These are phyloP conservation scores for Leptoclinus maculatus DNA, from an alignment of 2,797 vertebrate species.

Conservation along the genomic window DNA sequence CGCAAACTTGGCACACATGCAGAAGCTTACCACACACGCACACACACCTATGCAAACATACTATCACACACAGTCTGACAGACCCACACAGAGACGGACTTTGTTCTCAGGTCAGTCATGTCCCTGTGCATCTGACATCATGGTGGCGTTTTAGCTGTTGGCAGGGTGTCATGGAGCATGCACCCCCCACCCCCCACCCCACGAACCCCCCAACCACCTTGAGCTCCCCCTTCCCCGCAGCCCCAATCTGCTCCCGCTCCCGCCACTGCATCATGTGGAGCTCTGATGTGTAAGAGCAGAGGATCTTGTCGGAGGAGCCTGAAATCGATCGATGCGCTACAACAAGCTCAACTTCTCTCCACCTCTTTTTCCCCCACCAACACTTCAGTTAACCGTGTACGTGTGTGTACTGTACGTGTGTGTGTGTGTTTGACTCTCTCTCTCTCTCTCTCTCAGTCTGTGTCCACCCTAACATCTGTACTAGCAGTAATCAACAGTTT, in stretches of 20 bases:
- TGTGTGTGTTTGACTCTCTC: conserved; percentile 42
- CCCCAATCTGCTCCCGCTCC: conserved; percentile 23
- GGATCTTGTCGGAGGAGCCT: conserved; percentile 76
- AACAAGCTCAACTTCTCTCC: conserved; percentile 40
- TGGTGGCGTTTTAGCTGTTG: conserved; percentile 80
- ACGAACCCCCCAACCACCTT: conserved; percentile 22
- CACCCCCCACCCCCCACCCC: neutral
- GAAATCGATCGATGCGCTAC: conserved; percentile 76
- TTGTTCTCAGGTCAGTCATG: conserved; percentile 62
- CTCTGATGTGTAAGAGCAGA: conserved; percentile 63
- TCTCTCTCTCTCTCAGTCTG: conserved; percentile 42
- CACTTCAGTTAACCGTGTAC: conserved; percentile 39
- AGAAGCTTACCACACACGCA: conserved; percentile 23
- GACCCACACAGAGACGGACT: conserved; percentile 40
- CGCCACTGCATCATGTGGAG: conserved; percentile 75
- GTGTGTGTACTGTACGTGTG: conserved; percentile 10
- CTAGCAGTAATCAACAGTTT: conserved; percentile 75
- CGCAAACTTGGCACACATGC: conserved; percentile 15
- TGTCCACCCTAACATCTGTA: conserved; percentile 75
- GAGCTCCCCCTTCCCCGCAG: neutral
- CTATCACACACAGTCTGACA: conserved; percentile 24
- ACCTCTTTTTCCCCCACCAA: conserved; percentile 9
- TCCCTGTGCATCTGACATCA: conserved; percentile 82
- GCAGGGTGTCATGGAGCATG: conserved; percentile 71
- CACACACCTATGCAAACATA: conserved; percentile 24